Evolutionary conservation across 2,888 invertebrate genomes (phyloP), one percentile per base, ranked within the genome.

Genomic region (Tridacna gigas): DNA sequence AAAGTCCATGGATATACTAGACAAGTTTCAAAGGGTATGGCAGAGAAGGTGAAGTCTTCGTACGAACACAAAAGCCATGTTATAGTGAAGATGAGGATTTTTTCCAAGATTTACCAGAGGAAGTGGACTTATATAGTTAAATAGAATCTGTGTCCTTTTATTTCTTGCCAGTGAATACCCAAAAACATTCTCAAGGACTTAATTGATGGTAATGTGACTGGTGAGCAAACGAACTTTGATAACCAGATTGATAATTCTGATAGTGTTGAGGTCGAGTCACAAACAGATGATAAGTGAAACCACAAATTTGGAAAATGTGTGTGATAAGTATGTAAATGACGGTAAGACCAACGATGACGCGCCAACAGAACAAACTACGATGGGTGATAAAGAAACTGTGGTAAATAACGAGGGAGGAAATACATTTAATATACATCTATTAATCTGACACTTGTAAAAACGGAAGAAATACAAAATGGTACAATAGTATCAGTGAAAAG

Each of bases 361-460:
- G n/a, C n/a, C n/a, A n/a, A n/a, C n/a, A 65, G n/a, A n/a, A n/a
- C n/a, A n/a, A n/a, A n/a, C n/a, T n/a, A n/a, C n/a, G n/a, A n/a
- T n/a, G n/a, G n/a, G n/a, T n/a, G n/a, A n/a, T n/a, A n/a, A n/a
- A n/a, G n/a, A n/a, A n/a, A 65, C 12, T 25, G 15, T 65, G 65
- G 26, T 9, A 26, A 13, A 65, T n/a, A 65, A 5, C 12, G n/a
- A 65, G 13, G 65, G 26, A 25, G 26, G 26, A 15, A 65, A 4
- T 26, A 65, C 25, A 65, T 25, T 65, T n/a, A 65, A 22, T 9
- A 37, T 76, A 22, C 37, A n/a, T n/a, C n/a, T n/a, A 37, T 76
- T 13, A 37, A 37, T 56, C 47, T 76, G 22, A 76, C 76, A 5
- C 15, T 76, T 5, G 47, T 37, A 20, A 76, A 61, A 65, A 76